These are phyloP conservation scores for Galagoides demidoff DNA, from an alignment of 2,797 vertebrate genomes.

Conservation along the genomic window DNA sequence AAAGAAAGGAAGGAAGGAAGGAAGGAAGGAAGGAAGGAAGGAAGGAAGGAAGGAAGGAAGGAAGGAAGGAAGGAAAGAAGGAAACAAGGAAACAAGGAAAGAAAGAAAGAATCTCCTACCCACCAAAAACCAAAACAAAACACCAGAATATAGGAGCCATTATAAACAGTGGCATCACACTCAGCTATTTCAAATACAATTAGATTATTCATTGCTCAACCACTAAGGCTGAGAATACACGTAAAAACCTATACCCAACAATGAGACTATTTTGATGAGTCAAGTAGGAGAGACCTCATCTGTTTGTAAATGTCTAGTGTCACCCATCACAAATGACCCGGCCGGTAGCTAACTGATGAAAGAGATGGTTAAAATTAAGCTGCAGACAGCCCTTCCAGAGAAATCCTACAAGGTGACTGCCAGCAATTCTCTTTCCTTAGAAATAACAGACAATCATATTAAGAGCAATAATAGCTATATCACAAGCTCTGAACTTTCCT, in stretches of 20 bases:
- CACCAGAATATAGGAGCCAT: not conserved
- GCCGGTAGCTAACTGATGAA: not conserved
- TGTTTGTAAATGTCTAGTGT: not conserved
- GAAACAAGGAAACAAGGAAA: not conserved
- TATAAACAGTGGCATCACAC: not conserved
- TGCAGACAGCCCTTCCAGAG: not conserved
- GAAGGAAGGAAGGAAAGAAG: too few relatives aligned
- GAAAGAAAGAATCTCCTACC: not conserved
- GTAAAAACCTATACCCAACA: not conserved
- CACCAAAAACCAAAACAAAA: not conserved
- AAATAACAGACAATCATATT: conserved; percentile 57
- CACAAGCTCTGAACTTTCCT: not conserved
- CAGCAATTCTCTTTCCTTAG: conserved; percentile 27
- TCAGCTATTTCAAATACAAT: conserved; percentile 13
- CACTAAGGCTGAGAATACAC: not conserved
- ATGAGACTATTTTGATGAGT: conserved; percentile 16
- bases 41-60: too few relatives aligned
- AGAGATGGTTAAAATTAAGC: not conserved
- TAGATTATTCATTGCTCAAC: conserved; percentile 35
- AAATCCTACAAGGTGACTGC: conserved; percentile 6
- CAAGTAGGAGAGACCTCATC: not conserved
- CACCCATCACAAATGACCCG: conserved; percentile 7
- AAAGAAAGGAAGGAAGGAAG: too few relatives aligned
- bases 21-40: too few relatives aligned
- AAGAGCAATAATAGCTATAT: conserved; percentile 35